Percentiles rank a stretch among this genome's conserved stretches.
Conservation (phyloP, 2,888 invertebrate genomes). For the Oxycera nigricornis region DNA sequence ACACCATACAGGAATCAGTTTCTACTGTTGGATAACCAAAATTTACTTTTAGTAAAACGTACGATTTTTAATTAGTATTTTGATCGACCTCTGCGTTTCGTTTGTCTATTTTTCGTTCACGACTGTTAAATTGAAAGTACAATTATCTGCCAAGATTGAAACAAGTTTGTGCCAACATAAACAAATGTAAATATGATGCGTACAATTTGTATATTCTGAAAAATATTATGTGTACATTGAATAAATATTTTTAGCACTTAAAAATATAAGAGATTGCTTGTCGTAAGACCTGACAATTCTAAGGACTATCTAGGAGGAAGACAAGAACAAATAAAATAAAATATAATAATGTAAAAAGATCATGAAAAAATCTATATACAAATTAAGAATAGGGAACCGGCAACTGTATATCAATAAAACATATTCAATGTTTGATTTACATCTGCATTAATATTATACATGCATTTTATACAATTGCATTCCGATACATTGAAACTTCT, state of each 20-base stretch:
- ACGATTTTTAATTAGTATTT: too few relatives aligned
- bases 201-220: too few relatives aligned
- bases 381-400: neutral
- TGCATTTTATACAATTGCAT: neutral
- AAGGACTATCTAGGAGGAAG: neutral
- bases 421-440: constrained; percentile 7
- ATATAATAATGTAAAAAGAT: neutral
- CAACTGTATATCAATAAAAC: constrained; percentile 17
- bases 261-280: too few relatives aligned
- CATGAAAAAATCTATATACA: neutral
- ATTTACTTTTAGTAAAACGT: too few relatives aligned
- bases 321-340: neutral
- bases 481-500: neutral
- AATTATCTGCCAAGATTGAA: constrained; percentile 17
- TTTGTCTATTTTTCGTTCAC: too few relatives aligned
- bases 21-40: too few relatives aligned
- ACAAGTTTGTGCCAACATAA: constrained; percentile 19
- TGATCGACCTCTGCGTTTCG: too few relatives aligned
- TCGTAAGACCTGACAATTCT: too few relatives aligned
- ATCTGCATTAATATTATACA: neutral
- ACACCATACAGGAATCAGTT: too few relatives aligned
- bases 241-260: too few relatives aligned
- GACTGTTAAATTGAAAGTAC: constrained; percentile 16
- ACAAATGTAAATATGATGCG: neutral
- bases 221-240: too few relatives aligned